These are phyloP conservation scores for Pandemis heparana DNA, from an alignment of 2,888 invertebrate genomes.

Conservation along the genomic window DNA sequence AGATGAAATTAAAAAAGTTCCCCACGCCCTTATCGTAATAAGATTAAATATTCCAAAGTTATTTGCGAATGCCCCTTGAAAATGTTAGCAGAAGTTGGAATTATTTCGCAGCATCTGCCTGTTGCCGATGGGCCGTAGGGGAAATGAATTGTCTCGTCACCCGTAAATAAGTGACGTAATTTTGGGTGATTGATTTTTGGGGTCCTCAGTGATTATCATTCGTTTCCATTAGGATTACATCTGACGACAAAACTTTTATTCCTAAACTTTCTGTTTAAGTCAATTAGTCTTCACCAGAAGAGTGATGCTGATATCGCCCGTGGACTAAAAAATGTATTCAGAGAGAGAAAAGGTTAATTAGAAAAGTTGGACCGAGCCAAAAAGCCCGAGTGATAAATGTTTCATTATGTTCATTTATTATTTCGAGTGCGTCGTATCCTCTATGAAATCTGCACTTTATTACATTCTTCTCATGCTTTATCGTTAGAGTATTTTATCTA, in stretches of 20 bases:
- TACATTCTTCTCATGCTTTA: slow-evolving; percentile 4
- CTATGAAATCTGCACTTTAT: slow-evolving; percentile 19
- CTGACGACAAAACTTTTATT: background rate
- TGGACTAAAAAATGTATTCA: slow-evolving; percentile 29
- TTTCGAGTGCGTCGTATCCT: slow-evolving; percentile 23
- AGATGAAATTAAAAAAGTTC: slow-evolving; percentile 60
- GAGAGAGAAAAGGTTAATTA: slow-evolving; percentile 40
- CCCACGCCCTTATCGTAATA: slow-evolving; percentile 49
- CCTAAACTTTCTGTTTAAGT: slow-evolving; percentile 17
- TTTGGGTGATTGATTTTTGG: slow-evolving; percentile 42
- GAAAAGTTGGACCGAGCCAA: slow-evolving; percentile 36
- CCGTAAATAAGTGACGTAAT: slow-evolving; percentile 47
- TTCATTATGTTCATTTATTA: slow-evolving; percentile 38
- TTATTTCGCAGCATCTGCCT: slow-evolving; percentile 53
- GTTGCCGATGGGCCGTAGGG: slow-evolving; percentile 46
- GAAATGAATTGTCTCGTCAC: slow-evolving; percentile 49
- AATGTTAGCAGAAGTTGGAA: slow-evolving; percentile 53
- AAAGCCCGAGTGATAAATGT: slow-evolving; percentile 37
- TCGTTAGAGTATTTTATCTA: background rate
- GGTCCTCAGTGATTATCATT: background rate
- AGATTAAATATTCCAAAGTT: slow-evolving; percentile 55
- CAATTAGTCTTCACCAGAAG: slow-evolving; percentile 20
- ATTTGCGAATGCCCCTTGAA: slow-evolving; percentile 56
- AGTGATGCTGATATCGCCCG: slow-evolving; percentile 32
- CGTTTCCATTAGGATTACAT: background rate